Evolutionary conservation across 2,888 invertebrate species (phyloP).

Genomic region (Stegophylla sp.): DNA sequence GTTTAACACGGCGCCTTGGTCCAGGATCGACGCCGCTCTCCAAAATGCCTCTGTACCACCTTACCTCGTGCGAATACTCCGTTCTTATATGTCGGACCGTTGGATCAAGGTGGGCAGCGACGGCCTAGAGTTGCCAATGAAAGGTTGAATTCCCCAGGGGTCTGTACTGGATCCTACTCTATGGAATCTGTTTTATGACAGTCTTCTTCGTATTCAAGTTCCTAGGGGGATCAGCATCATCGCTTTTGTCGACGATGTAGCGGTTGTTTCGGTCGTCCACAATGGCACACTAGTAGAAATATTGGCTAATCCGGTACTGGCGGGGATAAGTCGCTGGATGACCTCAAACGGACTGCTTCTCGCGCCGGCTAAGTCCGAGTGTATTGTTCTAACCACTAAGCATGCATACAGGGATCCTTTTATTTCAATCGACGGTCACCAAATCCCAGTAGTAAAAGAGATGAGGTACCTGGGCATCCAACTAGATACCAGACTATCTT

Average conservation of each 20-base stretch:
- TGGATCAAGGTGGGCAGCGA: background rate
- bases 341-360: background rate
- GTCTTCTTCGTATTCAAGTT: background rate
- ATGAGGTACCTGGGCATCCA: background rate
- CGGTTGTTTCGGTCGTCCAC: background rate
- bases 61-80: background rate
- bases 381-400: background rate
- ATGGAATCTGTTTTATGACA: background rate
- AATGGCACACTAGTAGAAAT: background rate
- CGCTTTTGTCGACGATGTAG: background rate
- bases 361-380: background rate
- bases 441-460: background rate
- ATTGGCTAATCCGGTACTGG: background rate
- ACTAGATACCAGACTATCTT: background rate
- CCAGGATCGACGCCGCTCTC: background rate
- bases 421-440: no score
- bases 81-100: background rate
- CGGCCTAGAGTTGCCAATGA: background rate
- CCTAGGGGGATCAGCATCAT: background rate
- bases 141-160: background rate
- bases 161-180: background rate
- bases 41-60: background rate
- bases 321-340: background rate
- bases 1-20: background rate
- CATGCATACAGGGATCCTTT: background rate